Base-by-base conservation (phyloP, 2,797 vertebrate genomes). In the Sebastolobus alascanus region DNA sequence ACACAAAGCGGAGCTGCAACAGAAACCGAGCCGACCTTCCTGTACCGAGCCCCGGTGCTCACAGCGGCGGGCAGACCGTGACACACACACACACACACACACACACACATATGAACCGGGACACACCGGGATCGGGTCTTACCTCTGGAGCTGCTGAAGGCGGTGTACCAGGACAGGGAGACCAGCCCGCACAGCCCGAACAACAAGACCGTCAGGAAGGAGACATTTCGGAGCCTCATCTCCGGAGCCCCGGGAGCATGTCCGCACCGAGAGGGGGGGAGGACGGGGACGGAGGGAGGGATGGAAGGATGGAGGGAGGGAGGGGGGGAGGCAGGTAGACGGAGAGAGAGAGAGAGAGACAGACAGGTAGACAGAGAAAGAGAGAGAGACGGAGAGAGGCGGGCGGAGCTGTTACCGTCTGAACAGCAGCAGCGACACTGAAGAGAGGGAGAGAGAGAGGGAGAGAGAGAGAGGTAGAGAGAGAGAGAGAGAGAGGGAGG, bases 191-290 rank as follows among this genome's bases (percentile, higher is more conserved):
- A 98, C 84, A 99, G 95, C 92, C 96, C 97, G 94, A 97, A 96
- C 91, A 98, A 96, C 93, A 97, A 96, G 94, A 97, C 97, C 96
- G 98, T 97, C 96, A 99, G 95, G 97, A 97, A 97, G 95, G 98
- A 97, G 96, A 97, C 97, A 96, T 97, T 96, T 95, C 97, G 96
- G 97, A 98, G 96, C 98, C 97, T 99, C 98, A 99, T 98, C 96
- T 97, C 97, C 97, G 92, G 96, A 92, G 90, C 90, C 90, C 95
- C 96, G 96, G 94, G 92, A 95, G 95, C 97, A 97, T 97, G 97
- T 96, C 97, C 97, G 95, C 94, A 95, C 94, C 90, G 92, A 94
- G 93, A 79, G 75, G 76, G 86, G 79, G 80, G 80, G n/a, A 59
- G 72, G 73, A 43, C 18, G 68, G 83, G 73, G 61, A 61, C 27